Evolutionary conservation across 2,113 vertebrate species (phyloP).

Genomic region (Platysteira castanea): DNA sequence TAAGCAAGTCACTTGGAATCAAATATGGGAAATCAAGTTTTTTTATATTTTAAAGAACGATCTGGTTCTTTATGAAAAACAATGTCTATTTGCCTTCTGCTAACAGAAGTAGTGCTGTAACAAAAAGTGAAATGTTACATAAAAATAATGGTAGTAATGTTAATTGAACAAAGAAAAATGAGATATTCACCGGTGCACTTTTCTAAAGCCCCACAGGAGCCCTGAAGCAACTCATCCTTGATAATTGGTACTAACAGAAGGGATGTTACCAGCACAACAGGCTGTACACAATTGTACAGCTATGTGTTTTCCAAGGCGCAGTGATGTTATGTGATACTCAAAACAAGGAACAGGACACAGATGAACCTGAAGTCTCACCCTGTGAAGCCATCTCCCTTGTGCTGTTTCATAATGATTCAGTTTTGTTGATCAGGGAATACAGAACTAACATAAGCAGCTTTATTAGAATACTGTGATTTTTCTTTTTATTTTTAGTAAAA

Average conservation of each 20-base stretch:
- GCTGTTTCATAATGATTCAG: neutral
- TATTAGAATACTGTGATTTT: neutral
- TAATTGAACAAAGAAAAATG: conserved; percentile 1
- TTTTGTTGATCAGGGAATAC: neutral
- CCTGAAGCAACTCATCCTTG: neutral
- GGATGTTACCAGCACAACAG: neutral
- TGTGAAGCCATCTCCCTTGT: neutral
- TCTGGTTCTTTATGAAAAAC: neutral
- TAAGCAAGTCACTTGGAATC: neutral
- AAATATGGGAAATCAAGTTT: neutral
- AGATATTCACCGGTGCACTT: neutral
- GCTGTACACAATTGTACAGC: neutral
- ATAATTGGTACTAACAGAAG: neutral
- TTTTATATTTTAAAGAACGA: neutral
- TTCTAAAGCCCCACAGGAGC: neutral
- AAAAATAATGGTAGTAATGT: neutral
- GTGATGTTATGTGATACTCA: neutral
- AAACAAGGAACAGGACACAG: neutral
- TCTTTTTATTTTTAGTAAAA: neutral
- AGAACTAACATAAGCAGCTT: neutral
- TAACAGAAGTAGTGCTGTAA: neutral
- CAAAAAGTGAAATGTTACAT: neutral
- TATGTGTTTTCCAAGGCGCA: neutral
- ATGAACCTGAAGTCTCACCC: neutral
- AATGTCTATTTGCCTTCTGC: neutral